phyloP scores from a whole-genome alignment of 2,113 vertebrate genomes.

The Leptocoma aspasia region DNA sequence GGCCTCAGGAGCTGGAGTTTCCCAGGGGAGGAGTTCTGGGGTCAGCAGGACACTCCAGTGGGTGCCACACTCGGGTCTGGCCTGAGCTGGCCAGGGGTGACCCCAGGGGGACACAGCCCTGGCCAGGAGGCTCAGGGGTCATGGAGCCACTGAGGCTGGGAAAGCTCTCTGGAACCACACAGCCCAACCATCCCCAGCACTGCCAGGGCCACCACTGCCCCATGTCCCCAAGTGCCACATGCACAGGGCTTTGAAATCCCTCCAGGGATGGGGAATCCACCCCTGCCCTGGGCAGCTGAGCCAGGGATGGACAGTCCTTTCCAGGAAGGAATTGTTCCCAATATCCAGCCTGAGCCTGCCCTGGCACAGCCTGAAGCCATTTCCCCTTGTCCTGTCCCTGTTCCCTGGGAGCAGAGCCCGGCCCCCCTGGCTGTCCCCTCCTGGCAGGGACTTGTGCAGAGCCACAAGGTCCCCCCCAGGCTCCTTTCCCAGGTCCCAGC shows the following conservation, averaged over 20 bases:
- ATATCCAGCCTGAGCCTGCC: not conserved
- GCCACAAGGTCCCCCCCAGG: not conserved
- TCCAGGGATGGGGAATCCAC: not conserved
- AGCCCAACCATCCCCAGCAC: not conserved
- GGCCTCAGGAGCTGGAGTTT: not conserved
- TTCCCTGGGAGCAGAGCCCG: not conserved
- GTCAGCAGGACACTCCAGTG: not conserved
- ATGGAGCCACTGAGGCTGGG: not conserved
- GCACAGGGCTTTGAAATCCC: not conserved
- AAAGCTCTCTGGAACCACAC: not conserved
- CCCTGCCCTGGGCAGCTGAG: not conserved
- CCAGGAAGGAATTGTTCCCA: not conserved
- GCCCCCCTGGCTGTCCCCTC: not conserved
- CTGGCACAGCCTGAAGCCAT: not conserved
- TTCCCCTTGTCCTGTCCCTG: not conserved
- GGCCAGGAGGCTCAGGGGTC: not conserved
- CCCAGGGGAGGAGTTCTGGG: not conserved
- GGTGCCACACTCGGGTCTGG: not conserved
- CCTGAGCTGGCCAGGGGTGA: fast-evolving
- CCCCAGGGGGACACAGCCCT: not conserved
- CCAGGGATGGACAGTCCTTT: not conserved
- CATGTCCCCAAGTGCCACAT: not conserved
- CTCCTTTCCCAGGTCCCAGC: not conserved
- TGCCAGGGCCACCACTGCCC: not conserved
- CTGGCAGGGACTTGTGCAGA: not conserved